Conservation (phyloP, 2,888 invertebrate genomes). For the Orthosia cruda region DNA sequence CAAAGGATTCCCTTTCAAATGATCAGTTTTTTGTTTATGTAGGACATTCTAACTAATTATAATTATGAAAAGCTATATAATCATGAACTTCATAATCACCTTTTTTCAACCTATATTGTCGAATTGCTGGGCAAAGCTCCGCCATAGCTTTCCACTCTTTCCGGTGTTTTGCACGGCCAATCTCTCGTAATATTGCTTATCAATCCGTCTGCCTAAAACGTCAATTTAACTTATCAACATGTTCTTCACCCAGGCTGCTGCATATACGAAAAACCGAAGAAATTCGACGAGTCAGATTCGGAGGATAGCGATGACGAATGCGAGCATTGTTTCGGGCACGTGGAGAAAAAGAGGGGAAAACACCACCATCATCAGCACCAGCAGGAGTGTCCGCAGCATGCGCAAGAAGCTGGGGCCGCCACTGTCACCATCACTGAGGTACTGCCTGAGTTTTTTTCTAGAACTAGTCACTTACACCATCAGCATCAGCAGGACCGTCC, state of each 20-base stretch:
- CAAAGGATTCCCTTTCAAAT: too few relatives aligned
- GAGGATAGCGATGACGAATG: conserved; percentile 96
- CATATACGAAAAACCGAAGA: conserved; percentile 97
- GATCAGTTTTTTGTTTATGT: too few relatives aligned
- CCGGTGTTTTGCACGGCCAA: too few relatives aligned
- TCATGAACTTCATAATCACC: too few relatives aligned
- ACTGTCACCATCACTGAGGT: conserved; percentile 48
- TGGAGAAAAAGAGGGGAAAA: conserved; percentile 88
- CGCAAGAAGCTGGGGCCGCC: not conserved
- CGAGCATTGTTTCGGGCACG: conserved; percentile 97
- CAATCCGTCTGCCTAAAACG: too few relatives aligned
- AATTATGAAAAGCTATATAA: too few relatives aligned
- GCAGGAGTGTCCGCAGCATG: conserved; percentile 17
- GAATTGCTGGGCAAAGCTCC: too few relatives aligned
- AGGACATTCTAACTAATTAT: too few relatives aligned
- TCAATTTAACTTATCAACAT: not conserved
- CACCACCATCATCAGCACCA: conserved; percentile 54
- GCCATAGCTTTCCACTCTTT: too few relatives aligned
- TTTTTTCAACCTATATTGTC: too few relatives aligned
- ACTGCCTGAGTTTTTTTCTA: not conserved
- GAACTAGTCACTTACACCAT: not conserved
- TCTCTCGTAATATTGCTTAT: too few relatives aligned
- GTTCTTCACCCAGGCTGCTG: conserved; percentile 95
- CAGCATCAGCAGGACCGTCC: not conserved
- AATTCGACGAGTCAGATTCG: conserved; percentile 97